These are phyloP conservation scores for Podabrus alpinus DNA, from an alignment of 2,888 invertebrate species.

Conservation along the genomic window DNA sequence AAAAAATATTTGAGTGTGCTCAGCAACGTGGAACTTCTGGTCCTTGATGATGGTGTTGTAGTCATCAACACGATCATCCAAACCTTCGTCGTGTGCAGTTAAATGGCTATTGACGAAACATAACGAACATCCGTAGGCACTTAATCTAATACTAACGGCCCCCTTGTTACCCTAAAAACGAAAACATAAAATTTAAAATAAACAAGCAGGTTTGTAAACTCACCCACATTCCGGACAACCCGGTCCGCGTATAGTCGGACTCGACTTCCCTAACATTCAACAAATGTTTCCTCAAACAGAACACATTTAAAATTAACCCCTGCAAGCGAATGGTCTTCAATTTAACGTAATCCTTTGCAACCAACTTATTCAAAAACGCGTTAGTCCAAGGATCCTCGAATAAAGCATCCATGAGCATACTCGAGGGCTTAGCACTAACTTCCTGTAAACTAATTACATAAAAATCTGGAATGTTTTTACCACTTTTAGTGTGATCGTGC, in stretches of 20 bases:
- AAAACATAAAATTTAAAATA: not conserved
- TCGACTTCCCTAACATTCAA: constrained; percentile 83
- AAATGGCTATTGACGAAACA: constrained; percentile 90
- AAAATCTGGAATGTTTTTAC: constrained; percentile 75
- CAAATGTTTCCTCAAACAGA: constrained; percentile 77
- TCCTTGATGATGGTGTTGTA: constrained; percentile 84
- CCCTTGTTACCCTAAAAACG: constrained; percentile 89
- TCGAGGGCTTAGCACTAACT: constrained; percentile 86
- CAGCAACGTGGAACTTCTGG: constrained; percentile 77
- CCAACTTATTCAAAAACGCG: constrained; percentile 70
- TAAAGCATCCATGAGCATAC: constrained; percentile 78
- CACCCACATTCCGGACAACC: constrained; percentile 92
- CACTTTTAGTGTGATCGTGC: constrained; percentile 61
- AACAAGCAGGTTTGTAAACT: constrained; percentile 46
- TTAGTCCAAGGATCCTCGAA: constrained; percentile 87
- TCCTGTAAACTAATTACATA: constrained; percentile 87
- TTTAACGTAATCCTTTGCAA: constrained; percentile 72
- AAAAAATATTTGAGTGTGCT: constrained; percentile 82
- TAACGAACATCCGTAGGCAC: constrained; percentile 84
- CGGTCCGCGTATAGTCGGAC: constrained; percentile 86
- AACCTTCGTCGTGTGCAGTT: constrained; percentile 84
- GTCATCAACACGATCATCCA: constrained; percentile 84
- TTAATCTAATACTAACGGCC: constrained; percentile 85
- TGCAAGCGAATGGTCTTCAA: constrained; percentile 82
- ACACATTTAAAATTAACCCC: constrained; percentile 80